Base-by-base conservation (phyloP, 2,888 invertebrate species). In the Noctua janthina region DNA sequence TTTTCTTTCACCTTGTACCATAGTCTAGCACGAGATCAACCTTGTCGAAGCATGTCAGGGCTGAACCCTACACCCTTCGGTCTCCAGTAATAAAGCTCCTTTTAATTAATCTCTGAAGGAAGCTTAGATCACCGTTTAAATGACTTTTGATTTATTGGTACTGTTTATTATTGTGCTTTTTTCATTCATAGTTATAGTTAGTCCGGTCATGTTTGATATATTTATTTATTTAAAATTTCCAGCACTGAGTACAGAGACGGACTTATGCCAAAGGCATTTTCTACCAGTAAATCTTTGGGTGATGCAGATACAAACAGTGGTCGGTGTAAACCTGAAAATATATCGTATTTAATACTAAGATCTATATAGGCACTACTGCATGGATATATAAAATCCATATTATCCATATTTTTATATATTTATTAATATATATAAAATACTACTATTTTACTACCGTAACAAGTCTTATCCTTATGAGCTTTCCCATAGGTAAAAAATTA, bases 41-140 rank as follows among this genome's bases (percentile, higher is more conserved):
- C 86, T 75, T 76, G 84, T 29, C 35, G 11, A 51, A 78, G n/a
- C 70, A 76, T 82, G 85, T 83, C 85, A 85, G 71, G 83, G 86
- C 71, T 82, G n/a, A 68, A 74, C 74, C 62, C n/a, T 62, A 56
- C 17, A 46, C 51, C 62, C 74, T 67, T 56, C 54, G 39, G 73
- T 35, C 54, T 66, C n/a, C n/a, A 23, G 62, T 51, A 56, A 67
- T 74, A 70, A 62, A 84, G 51, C 54, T 67, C 72, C 43, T 39
- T 62, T 56, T 54, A 43, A 85, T 81, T 62, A 70, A 78, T 75
- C 23, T n/a, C n/a, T 51, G 43, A 29, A 71, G 59, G 46, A 56
- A 80, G 20, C 49, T 59, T 29, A 71, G 29, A 15, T 43, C 11
- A 15, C 15, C 23, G 10, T 59, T n/a, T 15, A 46, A n/a, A 46